These are phyloP conservation scores for Melitaea athalia DNA, from an alignment of 2,888 invertebrate genomes.

Conservation along the genomic window DNA sequence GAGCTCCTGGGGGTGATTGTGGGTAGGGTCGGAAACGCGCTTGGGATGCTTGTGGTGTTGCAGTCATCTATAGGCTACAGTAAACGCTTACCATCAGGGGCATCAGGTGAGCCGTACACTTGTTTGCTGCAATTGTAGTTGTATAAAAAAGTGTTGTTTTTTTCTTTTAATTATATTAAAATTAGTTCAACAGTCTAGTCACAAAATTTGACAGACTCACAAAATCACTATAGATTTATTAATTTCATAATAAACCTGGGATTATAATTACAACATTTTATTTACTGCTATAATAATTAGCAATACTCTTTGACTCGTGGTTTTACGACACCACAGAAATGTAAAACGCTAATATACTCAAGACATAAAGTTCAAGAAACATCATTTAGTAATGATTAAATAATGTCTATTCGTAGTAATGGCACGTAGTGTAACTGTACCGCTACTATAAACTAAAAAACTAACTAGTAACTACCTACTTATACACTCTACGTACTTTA, in stretches of 20 bases:
- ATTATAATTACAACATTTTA: background rate
- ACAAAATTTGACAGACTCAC: too few relatives aligned
- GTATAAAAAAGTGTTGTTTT: too few relatives aligned
- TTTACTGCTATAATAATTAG: background rate
- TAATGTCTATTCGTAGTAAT: background rate
- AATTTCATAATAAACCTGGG: too few relatives aligned
- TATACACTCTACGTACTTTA: background rate
- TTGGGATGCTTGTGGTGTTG: too few relatives aligned
- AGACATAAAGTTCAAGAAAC: background rate
- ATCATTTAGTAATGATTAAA: background rate
- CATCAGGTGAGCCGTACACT: too few relatives aligned
- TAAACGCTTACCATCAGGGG: too few relatives aligned
- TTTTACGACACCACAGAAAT: constrained; percentile 1
- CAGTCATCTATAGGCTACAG: too few relatives aligned
- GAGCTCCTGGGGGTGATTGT: too few relatives aligned
- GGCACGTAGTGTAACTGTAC: background rate
- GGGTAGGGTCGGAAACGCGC: too few relatives aligned
- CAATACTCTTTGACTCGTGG: constrained; percentile 1
- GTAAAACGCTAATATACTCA: background rate
- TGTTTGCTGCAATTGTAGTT: too few relatives aligned
- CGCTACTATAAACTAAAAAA: background rate
- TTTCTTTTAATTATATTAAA: background rate
- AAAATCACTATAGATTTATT: too few relatives aligned
- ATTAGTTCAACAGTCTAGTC: too few relatives aligned
- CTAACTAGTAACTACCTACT: background rate